These are phyloP conservation scores for Sarcophaga bullata DNA, from an alignment of 1,140 invertebrate species.

Conservation along the genomic window DNA sequence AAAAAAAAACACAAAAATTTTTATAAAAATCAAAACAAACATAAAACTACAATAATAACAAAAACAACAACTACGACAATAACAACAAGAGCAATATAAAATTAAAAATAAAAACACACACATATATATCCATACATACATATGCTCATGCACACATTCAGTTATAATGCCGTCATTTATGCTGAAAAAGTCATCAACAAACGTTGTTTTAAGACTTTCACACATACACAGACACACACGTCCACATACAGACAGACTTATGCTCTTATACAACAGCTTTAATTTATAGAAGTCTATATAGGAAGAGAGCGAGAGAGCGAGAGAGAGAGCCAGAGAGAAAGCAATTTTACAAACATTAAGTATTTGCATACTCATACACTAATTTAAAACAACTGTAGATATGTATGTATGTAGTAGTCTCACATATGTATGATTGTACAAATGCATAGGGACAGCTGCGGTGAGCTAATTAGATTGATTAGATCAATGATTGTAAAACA, in stretches of 20 bases:
- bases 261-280: too few species aligned
- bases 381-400: constrained; percentile 7
- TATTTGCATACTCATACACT: constrained; percentile 5
- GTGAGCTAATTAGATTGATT: too few species aligned
- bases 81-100: too few species aligned
- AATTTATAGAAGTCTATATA: too few species aligned
- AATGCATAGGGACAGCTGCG: too few species aligned
- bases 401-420: neutral
- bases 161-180: constrained; percentile 34
- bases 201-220: neutral
- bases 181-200: constrained; percentile 36
- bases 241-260: neutral
- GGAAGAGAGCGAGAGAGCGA: too few species aligned
- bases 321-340: neutral
- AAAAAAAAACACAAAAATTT: neutral
- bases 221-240: neutral
- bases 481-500: too few species aligned
- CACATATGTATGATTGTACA: neutral
- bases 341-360: neutral
- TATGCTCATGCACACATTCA: neutral
- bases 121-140: neutral
- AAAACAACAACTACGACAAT: neutral
- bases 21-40: neutral
- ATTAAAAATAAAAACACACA: too few species aligned
- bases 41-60: neutral